phyloP scores from a whole-genome alignment of 2,113 vertebrate genomes.

The Arizona elegans region DNA sequence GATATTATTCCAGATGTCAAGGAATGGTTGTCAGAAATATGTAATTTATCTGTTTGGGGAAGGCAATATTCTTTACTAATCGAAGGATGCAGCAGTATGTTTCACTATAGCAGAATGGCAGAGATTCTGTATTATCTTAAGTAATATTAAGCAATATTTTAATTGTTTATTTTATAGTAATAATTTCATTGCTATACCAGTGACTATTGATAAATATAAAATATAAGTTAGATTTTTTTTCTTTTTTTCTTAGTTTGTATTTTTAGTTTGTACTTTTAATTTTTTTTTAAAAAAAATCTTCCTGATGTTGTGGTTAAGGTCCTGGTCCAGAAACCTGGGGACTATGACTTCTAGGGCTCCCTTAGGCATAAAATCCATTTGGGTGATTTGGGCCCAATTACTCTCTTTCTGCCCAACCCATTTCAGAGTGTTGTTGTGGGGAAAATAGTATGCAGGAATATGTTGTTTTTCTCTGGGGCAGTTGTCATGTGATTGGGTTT shows the following conservation, averaged over 20 bases:
- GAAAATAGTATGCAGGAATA: neutral
- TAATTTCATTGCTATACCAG: neutral
- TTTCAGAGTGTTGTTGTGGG: neutral
- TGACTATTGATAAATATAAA: neutral
- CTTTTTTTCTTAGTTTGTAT: neutral
- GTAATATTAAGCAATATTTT: neutral
- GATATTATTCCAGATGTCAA: neutral
- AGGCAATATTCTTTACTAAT: neutral
- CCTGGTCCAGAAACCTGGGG: neutral
- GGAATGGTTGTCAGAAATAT: neutral
- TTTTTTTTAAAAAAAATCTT: neutral
- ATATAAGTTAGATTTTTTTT: neutral
- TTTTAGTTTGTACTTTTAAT: neutral
- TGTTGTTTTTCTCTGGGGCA: neutral
- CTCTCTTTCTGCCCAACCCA: neutral
- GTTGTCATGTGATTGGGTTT: neutral
- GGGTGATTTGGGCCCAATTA: neutral
- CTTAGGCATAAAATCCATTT: neutral
- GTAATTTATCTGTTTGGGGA: neutral
- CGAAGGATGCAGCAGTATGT: neutral
- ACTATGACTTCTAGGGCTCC: neutral
- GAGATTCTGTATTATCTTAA: neutral
- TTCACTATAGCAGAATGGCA: neutral
- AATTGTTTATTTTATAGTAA: neutral
- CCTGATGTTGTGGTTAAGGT: neutral